phyloP scores from a whole-genome alignment of 2,113 vertebrate genomes.

The Erinaceus europaeus region DNA sequence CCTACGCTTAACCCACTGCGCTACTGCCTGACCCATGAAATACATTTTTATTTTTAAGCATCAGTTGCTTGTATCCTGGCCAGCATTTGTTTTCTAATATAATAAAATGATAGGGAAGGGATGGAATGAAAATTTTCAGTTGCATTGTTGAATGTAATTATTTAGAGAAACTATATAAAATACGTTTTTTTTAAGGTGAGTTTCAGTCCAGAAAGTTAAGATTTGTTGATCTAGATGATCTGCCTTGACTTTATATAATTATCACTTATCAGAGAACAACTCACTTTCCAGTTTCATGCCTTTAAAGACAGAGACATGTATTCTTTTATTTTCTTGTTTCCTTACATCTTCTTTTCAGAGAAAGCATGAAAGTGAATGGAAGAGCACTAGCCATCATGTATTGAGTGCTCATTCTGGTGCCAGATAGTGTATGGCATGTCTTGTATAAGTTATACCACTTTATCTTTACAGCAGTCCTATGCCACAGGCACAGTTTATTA shows the following conservation, averaged over 20 bases:
- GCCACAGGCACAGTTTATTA: not conserved
- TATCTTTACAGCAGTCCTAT: not conserved
- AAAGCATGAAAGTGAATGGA: slow-evolving; percentile 4
- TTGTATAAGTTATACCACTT: not conserved
- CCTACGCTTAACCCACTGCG: too few relatives aligned
- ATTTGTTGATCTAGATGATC: not conserved
- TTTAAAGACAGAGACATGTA: not conserved
- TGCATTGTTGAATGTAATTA: not conserved
- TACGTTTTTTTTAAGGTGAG: not conserved
- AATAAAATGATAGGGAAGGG: not conserved
- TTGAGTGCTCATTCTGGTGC: not conserved
- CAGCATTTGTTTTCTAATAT: not conserved
- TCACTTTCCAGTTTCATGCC: not conserved
- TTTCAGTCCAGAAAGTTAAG: not conserved
- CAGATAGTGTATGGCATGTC: not conserved
- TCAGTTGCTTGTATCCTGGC: not conserved
- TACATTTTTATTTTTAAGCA: not conserved
- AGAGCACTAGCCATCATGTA: not conserved
- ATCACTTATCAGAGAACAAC: not conserved
- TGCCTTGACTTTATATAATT: not conserved
- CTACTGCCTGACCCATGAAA: too few relatives aligned
- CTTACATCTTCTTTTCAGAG: slow-evolving; percentile 4
- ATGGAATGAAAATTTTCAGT: not conserved
- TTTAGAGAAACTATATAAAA: slow-evolving; percentile 15
- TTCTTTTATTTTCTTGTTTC: not conserved